Evolutionary conservation across 2,888 invertebrate species (phyloP).

Genomic region (Tinea trinotella): DNA sequence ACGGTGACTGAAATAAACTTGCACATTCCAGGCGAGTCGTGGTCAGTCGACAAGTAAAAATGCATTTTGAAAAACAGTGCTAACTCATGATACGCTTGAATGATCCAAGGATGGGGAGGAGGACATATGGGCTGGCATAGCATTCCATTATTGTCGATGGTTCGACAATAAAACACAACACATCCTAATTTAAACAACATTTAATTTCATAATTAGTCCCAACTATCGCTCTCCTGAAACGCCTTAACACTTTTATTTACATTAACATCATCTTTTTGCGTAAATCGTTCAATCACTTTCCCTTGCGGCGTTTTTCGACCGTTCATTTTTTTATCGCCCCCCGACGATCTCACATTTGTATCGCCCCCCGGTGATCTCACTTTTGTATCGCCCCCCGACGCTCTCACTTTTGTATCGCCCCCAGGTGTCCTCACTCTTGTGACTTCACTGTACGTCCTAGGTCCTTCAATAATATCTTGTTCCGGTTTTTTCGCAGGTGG

Average conservation of each 20-base stretch:
- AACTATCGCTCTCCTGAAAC: conserved; percentile 58
- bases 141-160: too few species aligned
- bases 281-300: conserved; percentile 32
- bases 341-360: neutral
- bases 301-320: neutral
- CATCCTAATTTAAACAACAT: neutral
- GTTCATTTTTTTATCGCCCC: neutral
- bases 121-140: too few species aligned
- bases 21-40: too few species aligned
- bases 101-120: too few species aligned
- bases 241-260: conserved; percentile 41
- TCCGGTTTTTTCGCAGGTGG: conserved; percentile 44
- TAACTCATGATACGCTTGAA: too few species aligned
- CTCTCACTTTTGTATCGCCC: neutral
- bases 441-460: conserved; percentile 20
- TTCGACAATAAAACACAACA: too few species aligned
- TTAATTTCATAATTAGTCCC: conserved; percentile 39
- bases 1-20: too few species aligned
- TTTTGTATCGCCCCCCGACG: neutral
- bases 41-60: too few species aligned
- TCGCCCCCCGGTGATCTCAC: neutral
- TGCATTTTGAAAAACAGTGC: too few species aligned
- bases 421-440: conserved; percentile 11
- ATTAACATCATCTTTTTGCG: conserved; percentile 32
- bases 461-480: conserved; percentile 25